These are phyloP conservation scores for Agapornis canus DNA, from an alignment of 2,797 vertebrate species.

Conservation along the genomic window DNA sequence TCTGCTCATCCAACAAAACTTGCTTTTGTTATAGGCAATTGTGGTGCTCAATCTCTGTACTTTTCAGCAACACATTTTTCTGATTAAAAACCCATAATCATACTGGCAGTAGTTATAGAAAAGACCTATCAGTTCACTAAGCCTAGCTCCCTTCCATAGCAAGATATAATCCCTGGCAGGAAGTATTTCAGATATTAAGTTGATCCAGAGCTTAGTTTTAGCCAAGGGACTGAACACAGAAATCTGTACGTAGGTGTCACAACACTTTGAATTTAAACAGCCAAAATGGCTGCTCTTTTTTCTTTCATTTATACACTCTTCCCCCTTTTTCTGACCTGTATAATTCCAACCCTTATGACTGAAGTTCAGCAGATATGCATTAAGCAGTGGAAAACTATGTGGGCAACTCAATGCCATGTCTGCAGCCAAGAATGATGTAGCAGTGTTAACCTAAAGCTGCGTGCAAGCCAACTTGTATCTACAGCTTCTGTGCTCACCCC, in stretches of 20 bases:
- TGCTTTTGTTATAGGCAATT: conserved; percentile 68
- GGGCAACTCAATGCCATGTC: neutral
- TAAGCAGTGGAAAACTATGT: fast-evolving
- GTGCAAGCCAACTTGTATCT: fast-evolving
- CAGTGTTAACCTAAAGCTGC: fast-evolving
- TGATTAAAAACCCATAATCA: conserved; percentile 65
- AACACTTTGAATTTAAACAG: neutral
- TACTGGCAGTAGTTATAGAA: conserved; percentile 56
- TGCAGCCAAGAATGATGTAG: fast-evolving
- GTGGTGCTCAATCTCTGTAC: conserved; percentile 54
- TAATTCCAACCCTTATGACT: fast-evolving
- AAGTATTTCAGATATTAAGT: neutral
- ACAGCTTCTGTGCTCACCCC: fast-evolving
- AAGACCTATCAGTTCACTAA: conserved; percentile 60
- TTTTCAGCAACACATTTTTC: conserved; percentile 70
- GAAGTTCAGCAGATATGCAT: neutral
- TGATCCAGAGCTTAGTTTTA: conserved; percentile 44
- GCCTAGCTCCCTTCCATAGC: conserved; percentile 35
- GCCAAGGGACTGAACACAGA: neutral
- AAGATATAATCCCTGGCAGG: conserved; percentile 50
- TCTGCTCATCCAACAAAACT: conserved; percentile 70
- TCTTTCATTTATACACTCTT: neutral
- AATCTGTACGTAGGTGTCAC: neutral
- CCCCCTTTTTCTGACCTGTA: neutral
- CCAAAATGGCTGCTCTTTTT: neutral